Conservation (phyloP, 2,113 vertebrate species). For the Ptychochromis oligacanthus region DNA sequence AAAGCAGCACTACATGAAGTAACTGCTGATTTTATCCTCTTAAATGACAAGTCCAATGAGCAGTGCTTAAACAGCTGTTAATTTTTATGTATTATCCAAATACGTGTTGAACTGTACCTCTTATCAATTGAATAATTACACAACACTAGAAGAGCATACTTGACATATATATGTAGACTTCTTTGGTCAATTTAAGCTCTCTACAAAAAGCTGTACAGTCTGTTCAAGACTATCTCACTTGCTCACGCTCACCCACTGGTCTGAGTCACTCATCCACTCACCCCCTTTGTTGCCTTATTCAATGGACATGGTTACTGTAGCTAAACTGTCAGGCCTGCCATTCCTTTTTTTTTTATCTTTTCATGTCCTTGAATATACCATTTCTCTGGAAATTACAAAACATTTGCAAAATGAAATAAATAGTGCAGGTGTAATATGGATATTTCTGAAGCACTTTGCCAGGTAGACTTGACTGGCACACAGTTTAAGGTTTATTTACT, state of each 20-base stretch:
- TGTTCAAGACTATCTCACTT: neutral
- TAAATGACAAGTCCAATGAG: neutral
- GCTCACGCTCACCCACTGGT: constrained; percentile 5
- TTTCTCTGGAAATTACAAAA: neutral
- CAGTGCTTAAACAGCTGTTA: neutral
- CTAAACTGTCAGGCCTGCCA: neutral
- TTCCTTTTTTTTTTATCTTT: neutral
- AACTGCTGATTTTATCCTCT: neutral
- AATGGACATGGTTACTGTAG: neutral
- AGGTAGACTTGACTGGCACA: neutral
- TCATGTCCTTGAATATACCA: neutral
- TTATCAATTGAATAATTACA: neutral
- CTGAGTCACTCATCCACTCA: constrained; percentile 27
- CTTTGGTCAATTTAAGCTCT: neutral
- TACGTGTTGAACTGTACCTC: neutral
- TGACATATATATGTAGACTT: neutral
- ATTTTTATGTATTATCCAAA: neutral
- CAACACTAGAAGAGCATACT: neutral
- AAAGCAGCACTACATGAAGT: neutral
- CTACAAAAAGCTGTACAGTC: neutral
- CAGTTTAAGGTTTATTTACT: neutral
- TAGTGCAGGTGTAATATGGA: neutral
- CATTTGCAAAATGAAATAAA: neutral
- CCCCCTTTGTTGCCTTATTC: neutral
- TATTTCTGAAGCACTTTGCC: neutral